Conservation (phyloP, 1,140 invertebrate genomes). For the Vanessa atalanta region DNA sequence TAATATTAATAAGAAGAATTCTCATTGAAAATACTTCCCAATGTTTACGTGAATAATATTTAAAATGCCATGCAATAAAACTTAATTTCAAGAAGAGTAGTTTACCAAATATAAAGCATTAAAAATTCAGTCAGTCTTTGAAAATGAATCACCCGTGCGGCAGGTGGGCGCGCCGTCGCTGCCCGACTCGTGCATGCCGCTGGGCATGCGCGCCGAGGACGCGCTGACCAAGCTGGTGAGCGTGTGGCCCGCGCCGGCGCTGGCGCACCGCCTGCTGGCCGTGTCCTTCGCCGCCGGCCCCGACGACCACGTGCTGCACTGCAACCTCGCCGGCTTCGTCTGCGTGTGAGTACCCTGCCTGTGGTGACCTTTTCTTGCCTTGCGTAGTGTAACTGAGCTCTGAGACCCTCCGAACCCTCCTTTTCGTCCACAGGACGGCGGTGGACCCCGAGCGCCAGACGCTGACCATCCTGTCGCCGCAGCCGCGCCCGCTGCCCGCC, state of each 20-base stretch:
- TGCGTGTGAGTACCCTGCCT: constrained; percentile 90
- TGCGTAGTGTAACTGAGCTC: too few species aligned
- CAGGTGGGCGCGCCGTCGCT: constrained; percentile 94
- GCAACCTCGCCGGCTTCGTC: constrained; percentile 95
- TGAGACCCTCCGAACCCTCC: neutral
- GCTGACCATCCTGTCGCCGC: constrained; percentile 94
- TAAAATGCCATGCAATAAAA: too few species aligned
- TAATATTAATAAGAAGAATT: too few species aligned
- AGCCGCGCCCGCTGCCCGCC: constrained; percentile 94
- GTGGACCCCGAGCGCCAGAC: constrained; percentile 93
- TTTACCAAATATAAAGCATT: too few species aligned
- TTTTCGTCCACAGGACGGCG: constrained; percentile 85
- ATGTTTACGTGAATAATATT: too few species aligned
- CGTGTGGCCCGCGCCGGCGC: constrained; percentile 86
- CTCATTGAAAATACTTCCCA: too few species aligned
- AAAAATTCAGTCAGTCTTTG: too few species aligned
- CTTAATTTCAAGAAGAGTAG: too few species aligned
- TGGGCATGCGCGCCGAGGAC: constrained; percentile 96
- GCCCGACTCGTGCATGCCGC: constrained; percentile 96
- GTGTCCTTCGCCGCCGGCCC: constrained; percentile 90
- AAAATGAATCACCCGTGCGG: neutral
- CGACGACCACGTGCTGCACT: constrained; percentile 91
- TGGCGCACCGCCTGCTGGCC: constrained; percentile 94
- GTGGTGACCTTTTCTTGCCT: too few species aligned
- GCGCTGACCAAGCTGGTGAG: constrained; percentile 94